phyloP scores from a whole-genome alignment of 2,113 vertebrate genomes.

The Chelonoidis abingdonii region DNA sequence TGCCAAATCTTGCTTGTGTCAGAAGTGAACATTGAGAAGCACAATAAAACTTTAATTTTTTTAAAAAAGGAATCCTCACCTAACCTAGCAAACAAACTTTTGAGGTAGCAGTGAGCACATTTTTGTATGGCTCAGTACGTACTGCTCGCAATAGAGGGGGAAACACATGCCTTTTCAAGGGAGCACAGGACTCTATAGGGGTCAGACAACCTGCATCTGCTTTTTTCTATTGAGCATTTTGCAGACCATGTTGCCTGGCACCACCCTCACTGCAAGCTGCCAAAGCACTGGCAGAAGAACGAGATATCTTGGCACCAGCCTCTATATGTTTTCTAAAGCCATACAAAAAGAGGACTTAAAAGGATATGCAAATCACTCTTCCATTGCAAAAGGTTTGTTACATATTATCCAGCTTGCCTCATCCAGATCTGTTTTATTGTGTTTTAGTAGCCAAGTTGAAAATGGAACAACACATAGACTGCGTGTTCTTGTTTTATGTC shows the following conservation, averaged over 20 bases:
- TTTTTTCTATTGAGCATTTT: conserved; percentile 20
- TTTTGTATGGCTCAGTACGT: background rate
- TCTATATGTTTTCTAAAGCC: background rate
- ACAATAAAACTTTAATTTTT: background rate
- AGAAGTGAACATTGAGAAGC: background rate
- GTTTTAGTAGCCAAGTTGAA: background rate
- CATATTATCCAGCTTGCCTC: background rate
- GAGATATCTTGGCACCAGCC: background rate
- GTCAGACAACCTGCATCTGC: conserved; percentile 8
- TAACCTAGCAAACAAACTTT: background rate
- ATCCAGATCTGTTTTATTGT: conserved; percentile 33
- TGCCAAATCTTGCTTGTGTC: background rate
- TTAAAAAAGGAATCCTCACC: background rate
- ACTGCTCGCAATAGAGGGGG: background rate
- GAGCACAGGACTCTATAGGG: background rate
- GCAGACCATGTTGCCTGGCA: conserved; percentile 9
- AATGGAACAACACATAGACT: conserved; percentile 14
- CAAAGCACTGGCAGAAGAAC: background rate
- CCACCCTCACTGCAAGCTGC: background rate
- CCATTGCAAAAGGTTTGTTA: background rate
- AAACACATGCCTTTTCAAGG: background rate
- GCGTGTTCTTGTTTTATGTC: background rate
- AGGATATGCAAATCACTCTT: conserved; percentile 1
- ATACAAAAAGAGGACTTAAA: background rate
- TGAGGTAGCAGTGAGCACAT: background rate